Conservation (phyloP, 2,888 invertebrate species). For the Petrolisthes manimaculis region DNA sequence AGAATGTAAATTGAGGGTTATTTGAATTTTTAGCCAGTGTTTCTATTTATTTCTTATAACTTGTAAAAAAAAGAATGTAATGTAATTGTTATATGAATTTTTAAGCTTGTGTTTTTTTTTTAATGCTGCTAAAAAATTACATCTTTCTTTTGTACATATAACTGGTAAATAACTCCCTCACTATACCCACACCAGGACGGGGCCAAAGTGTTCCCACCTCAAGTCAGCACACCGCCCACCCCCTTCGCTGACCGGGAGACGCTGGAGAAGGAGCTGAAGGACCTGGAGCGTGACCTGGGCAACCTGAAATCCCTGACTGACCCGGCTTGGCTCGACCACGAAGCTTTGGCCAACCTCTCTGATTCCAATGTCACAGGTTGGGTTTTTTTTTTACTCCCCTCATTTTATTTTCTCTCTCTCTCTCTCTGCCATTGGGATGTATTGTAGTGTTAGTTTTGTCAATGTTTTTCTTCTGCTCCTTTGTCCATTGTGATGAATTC, state of each 20-base stretch:
- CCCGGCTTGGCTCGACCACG: conserved; percentile 56
- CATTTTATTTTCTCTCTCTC: no score
- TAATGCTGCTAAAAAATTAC: not conserved
- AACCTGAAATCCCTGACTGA: conserved; percentile 68
- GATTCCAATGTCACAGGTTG: conserved; percentile 54
- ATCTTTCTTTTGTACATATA: not conserved
- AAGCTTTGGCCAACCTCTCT: conserved; percentile 31
- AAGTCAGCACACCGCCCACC: conserved; percentile 81
- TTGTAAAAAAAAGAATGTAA: no score
- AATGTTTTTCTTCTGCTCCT: no score
- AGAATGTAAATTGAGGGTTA: no score
- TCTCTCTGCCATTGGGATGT: not conserved
- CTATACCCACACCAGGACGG: conserved; percentile 74
- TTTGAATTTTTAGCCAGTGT: no score
- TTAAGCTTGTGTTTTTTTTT: not conserved
- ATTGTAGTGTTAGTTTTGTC: not conserved
- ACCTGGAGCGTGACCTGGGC: conserved; percentile 70
- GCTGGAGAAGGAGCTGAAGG: conserved; percentile 70
- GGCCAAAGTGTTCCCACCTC: conserved; percentile 77
- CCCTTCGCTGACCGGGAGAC: conserved; percentile 78
- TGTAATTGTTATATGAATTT: no score
- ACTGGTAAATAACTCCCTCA: not conserved
- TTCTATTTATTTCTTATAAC: no score
- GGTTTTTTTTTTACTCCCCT: not conserved
- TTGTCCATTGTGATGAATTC: no score